Conservation (phyloP, 2,797 vertebrate species). For the Xiphophorus birchmanni region DNA sequence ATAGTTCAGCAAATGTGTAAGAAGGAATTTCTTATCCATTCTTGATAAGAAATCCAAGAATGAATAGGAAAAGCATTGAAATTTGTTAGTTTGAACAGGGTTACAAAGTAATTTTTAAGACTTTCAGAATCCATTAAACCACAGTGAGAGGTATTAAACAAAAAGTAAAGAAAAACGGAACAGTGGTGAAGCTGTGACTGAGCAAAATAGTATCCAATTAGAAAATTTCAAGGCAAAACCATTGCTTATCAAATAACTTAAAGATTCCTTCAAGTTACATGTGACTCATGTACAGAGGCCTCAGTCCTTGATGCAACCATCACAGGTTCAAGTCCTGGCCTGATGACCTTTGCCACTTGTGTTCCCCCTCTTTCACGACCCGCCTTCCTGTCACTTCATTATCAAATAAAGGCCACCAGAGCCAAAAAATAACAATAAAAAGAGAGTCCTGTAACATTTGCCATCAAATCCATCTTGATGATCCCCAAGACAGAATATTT, state of each 20-base stretch:
- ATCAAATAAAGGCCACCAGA: too few relatives aligned
- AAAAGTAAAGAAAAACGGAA: background rate
- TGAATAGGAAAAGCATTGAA: background rate
- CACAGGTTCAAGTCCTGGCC: too few relatives aligned
- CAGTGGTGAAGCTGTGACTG: background rate
- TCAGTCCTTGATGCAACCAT: too few relatives aligned
- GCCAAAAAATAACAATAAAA: too few relatives aligned
- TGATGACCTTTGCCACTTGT: too few relatives aligned
- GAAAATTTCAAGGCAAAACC: background rate
- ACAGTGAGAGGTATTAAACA: background rate
- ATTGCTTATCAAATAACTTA: background rate
- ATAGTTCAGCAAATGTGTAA: too few relatives aligned
- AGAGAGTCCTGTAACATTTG: background rate
- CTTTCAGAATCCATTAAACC: background rate
- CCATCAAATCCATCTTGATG: background rate
- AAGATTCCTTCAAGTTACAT: background rate
- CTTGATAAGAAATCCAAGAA: background rate
- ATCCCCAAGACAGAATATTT: background rate
- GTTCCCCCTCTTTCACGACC: too few relatives aligned
- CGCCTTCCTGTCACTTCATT: too few relatives aligned
- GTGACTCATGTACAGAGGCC: too few relatives aligned
- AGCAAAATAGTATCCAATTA: background rate
- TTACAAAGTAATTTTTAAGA: background rate
- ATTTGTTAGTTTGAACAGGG: background rate
- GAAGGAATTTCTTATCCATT: too few relatives aligned